phyloP scores from a whole-genome alignment of 2,113 vertebrate species.

The Capreolus pygargus region DNA sequence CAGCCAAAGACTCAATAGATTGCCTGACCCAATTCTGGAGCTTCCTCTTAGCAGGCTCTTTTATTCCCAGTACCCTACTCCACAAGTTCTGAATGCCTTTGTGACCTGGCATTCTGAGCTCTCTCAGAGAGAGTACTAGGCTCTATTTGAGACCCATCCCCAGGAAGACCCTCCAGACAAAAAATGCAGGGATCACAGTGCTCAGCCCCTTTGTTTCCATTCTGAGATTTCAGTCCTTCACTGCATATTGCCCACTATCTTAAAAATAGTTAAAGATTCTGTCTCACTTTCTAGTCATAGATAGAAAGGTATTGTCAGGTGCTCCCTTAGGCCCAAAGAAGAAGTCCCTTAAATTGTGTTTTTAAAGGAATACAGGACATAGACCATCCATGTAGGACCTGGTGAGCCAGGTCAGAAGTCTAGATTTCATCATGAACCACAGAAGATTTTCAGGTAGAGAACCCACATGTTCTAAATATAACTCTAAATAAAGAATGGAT shows the following conservation, averaged over 20 bases:
- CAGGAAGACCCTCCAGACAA: not conserved
- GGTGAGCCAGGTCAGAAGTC: not conserved
- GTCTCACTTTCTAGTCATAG: not conserved
- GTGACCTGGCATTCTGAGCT: not conserved
- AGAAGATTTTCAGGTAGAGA: not conserved
- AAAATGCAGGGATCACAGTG: not conserved
- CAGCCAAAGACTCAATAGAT: not conserved
- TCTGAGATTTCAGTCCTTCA: not conserved
- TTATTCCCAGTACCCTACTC: not conserved
- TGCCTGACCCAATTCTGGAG: not conserved
- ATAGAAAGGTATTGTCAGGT: not conserved
- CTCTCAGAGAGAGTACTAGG: not conserved
- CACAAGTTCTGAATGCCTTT: not conserved
- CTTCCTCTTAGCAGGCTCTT: not conserved
- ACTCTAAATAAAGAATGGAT: not conserved
- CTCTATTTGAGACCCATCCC: not conserved
- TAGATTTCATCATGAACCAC: not conserved
- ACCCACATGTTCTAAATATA: not conserved
- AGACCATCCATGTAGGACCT: too few relatives aligned
- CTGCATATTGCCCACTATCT: not conserved
- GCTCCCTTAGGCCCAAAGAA: not conserved
- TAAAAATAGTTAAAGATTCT: not conserved
- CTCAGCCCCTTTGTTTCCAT: not conserved
- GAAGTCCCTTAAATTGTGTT: not conserved
- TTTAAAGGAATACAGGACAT: not conserved